A percentile compares a stretch with the other conserved stretches of the same genome.
phyloP scores from a whole-genome alignment of 2,888 invertebrate genomes.

The Epiblema foenella region DNA sequence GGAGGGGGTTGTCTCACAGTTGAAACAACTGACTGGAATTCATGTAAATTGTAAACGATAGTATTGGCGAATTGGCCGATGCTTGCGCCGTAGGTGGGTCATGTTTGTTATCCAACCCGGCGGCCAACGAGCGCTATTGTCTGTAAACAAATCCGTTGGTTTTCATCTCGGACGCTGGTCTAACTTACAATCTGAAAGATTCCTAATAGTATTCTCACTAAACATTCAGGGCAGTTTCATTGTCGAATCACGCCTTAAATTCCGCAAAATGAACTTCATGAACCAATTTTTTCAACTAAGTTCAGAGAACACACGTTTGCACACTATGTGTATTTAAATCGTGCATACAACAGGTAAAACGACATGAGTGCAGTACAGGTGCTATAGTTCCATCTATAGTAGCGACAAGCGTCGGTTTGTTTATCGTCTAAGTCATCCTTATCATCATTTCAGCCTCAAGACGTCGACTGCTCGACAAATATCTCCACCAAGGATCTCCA shows the following conservation, averaged over 20 bases:
- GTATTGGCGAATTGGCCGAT: slow-evolving; percentile 45
- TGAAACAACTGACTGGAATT: not conserved
- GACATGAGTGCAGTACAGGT: not conserved
- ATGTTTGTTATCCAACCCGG: slow-evolving; percentile 67
- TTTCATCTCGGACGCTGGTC: slow-evolving; percentile 49
- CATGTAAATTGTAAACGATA: slow-evolving; percentile 7
- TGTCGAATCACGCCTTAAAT: not conserved
- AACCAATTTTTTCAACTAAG: not conserved
- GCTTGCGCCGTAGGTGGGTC: slow-evolving; percentile 47
- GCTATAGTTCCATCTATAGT: not conserved
- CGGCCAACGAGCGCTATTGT: slow-evolving; percentile 77
- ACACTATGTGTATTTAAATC: not conserved
- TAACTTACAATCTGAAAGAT: slow-evolving; percentile 50
- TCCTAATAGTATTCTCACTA: not conserved
- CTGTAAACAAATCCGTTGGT: slow-evolving; percentile 70
- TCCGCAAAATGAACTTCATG: not conserved
- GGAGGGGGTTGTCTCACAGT: no score
- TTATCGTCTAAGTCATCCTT: no score
- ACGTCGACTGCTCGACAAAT: no score
- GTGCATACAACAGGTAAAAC: not conserved
- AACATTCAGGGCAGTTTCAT: not conserved
- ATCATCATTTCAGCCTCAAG: no score
- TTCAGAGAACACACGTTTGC: not conserved
- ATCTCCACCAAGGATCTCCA: no score
- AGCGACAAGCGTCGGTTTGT: not conserved